Evolutionary conservation across 2,888 invertebrate species (phyloP).

Genomic region (Villa cingulata): DNA sequence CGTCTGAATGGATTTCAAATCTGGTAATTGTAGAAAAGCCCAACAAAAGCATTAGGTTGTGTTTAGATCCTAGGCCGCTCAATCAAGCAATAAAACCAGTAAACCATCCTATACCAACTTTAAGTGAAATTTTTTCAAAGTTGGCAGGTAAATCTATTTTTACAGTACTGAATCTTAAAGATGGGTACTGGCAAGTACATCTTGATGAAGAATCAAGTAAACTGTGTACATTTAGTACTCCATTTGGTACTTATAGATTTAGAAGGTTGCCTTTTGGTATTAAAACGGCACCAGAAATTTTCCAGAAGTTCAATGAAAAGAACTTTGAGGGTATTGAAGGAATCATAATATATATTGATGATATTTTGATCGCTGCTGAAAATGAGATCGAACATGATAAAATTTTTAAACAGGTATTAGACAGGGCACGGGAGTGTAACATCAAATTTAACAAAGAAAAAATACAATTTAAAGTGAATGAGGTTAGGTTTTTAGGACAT

Average conservation of each 20-base stretch:
- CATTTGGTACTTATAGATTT: constrained; percentile 3
- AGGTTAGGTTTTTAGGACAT: neutral
- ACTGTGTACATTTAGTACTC: constrained; percentile 19
- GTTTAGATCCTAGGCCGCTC: constrained; percentile 17
- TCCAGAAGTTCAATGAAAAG: constrained; percentile 12
- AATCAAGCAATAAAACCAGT: constrained; percentile 18
- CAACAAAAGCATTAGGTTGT: constrained; percentile 13
- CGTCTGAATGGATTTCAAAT: constrained; percentile 1
- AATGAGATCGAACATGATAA: neutral
- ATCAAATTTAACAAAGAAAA: constrained; percentile 4
- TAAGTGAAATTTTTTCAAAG: constrained; percentile 16
- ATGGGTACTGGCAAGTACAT: constrained; percentile 11
- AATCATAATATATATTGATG: constrained; percentile 1
- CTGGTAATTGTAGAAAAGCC: constrained; percentile 17
- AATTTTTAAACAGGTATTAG: neutral
- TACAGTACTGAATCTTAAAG: constrained; percentile 16
- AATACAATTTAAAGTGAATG: neutral
- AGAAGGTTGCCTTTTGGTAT: neutral
- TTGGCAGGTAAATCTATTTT: constrained; percentile 17
- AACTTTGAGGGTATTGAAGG: constrained; percentile 14
- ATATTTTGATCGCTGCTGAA: constrained; percentile 2
- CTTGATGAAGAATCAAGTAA: constrained; percentile 12
- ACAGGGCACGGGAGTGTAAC: neutral
- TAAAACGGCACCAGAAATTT: constrained; percentile 8
- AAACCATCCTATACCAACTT: constrained; percentile 19